A percentile compares a stretch with the other conserved stretches of the same genome.
These are phyloP conservation scores for Sitta carolinensis DNA, from an alignment of 2,797 vertebrate species.

Conservation along the genomic window DNA sequence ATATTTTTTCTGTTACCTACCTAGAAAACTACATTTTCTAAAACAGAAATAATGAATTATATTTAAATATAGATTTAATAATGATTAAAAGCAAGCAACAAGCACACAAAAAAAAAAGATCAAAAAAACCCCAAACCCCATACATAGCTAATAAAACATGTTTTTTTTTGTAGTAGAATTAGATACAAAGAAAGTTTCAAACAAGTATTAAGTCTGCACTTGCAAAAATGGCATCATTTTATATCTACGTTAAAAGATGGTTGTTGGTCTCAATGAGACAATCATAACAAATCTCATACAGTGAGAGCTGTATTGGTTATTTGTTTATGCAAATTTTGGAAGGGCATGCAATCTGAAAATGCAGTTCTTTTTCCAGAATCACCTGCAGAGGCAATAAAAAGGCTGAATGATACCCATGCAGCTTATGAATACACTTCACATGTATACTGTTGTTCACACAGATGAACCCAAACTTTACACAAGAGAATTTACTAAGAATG, in stretches of 20 bases:
- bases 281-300: not conserved
- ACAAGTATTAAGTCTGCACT: not conserved
- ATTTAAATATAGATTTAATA: no score
- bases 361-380: not conserved
- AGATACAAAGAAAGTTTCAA: not conserved
- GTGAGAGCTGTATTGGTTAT: not conserved
- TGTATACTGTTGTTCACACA: not conserved
- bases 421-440: not conserved
- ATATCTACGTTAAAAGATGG: not conserved
- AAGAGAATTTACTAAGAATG: not conserved
- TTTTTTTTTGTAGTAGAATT: not conserved
- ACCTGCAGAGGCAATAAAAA: not conserved
- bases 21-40: not conserved
- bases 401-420: not conserved
- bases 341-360: not conserved
- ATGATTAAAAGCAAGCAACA: not conserved
- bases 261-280: not conserved
- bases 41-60: not conserved
- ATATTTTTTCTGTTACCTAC: not conserved
- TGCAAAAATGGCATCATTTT: not conserved
- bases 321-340: not conserved
- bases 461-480: not conserved
- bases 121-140: fast-evolving
- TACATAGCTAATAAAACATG: not conserved
- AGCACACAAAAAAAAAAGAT: not conserved